Percentiles rank a stretch among this genome's conserved stretches.
Conservation (phyloP, 2,888 invertebrate species). For the Hemicrepidius hirtus region DNA sequence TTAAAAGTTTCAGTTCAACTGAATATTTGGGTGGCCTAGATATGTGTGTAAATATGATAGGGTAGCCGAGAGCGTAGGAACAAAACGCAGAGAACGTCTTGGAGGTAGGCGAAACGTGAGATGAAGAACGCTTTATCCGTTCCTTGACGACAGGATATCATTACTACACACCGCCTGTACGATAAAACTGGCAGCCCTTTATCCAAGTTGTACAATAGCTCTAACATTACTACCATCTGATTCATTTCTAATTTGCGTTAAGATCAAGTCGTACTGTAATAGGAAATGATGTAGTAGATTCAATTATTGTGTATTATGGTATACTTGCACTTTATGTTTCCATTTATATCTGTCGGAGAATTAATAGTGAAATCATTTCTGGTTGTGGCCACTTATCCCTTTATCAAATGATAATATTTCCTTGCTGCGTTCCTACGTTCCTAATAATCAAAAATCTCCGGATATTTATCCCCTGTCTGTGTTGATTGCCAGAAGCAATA, state of each 20-base stretch:
- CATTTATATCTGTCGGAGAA: not conserved
- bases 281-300: conserved; percentile 5
- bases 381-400: conserved; percentile 17
- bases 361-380: conserved; percentile 11
- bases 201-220: conserved; percentile 54
- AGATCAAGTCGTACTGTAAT: not conserved
- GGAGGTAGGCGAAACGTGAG: conserved; percentile 29
- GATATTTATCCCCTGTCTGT: no score
- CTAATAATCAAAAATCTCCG: no score
- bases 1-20: not conserved
- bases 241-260: conserved; percentile 55
- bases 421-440: conserved; percentile 10
- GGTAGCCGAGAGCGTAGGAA: conserved; percentile 23
- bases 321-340: conserved; percentile 2
- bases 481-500: no score
- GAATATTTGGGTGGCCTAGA: conserved; percentile 30
- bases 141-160: conserved; percentile 53
- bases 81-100: conserved; percentile 21
- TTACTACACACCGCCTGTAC: conserved; percentile 56
- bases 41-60: conserved; percentile 25
- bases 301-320: not conserved
- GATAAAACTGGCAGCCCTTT: conserved; percentile 55
- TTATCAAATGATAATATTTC: conserved; percentile 24
- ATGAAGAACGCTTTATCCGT: conserved; percentile 43
- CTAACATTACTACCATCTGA: conserved; percentile 51